Evolutionary conservation across 2,797 vertebrate genomes (phyloP).

Genomic region (Tinamus major): DNA sequence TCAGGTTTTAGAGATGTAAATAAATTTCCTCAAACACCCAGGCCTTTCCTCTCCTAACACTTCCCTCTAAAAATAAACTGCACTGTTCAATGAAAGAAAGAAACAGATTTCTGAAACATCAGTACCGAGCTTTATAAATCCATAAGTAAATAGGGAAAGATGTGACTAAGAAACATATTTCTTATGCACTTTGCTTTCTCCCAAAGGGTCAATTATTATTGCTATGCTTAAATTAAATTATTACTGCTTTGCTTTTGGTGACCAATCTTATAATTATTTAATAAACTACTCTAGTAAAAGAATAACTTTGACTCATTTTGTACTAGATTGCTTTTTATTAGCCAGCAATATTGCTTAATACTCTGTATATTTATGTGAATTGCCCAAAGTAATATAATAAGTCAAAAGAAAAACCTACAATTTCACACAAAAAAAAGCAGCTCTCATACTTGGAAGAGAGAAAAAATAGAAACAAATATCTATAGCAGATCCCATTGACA

Average conservation of each 20-base stretch:
- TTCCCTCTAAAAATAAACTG: slow-evolving; percentile 14
- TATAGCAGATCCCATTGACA: not conserved
- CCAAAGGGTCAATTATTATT: not conserved
- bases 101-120: slow-evolving; percentile 8
- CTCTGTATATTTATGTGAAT: not conserved
- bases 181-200: not conserved
- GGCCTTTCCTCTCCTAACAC: not conserved
- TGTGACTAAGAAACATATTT: not conserved
- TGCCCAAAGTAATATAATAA: not conserved
- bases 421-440: not conserved
- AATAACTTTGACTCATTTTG: not conserved
- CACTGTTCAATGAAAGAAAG: not conserved
- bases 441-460: not conserved
- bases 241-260: not conserved
- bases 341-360: not conserved
- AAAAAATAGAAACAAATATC: not conserved
- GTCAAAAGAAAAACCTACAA: not conserved
- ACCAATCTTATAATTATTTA: not conserved
- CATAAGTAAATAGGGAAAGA: slow-evolving; percentile 5
- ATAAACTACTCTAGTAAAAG: not conserved
- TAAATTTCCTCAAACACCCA: slow-evolving; percentile 35
- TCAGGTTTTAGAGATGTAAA: not conserved
- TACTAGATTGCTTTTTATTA: not conserved
- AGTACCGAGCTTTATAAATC: not conserved
- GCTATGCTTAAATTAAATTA: not conserved